phyloP scores from a whole-genome alignment of 2,888 invertebrate species.

The Chrysolina oricalcia region DNA sequence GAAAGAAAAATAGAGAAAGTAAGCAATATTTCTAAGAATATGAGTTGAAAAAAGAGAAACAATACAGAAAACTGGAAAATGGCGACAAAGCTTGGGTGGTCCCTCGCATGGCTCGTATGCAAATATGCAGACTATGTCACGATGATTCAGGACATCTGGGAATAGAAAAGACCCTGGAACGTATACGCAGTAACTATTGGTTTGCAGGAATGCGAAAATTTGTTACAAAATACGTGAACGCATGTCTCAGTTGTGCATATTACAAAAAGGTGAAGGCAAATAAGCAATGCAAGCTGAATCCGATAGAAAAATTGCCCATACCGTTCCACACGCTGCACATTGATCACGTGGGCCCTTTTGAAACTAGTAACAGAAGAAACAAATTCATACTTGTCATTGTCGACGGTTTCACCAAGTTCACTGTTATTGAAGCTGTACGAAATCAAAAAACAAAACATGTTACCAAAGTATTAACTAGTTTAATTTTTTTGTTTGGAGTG shows the following conservation, averaged over 20 bases:
- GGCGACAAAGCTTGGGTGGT: conserved; percentile 26
- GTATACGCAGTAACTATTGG: too few species aligned
- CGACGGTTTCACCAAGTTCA: conserved; percentile 42
- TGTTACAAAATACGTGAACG: conserved; percentile 60
- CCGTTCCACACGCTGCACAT: conserved; percentile 40
- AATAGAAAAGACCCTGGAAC: conserved; percentile 49
- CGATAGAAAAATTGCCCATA: too few species aligned
- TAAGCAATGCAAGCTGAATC: too few species aligned
- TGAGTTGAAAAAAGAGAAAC: not conserved
- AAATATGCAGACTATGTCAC: too few species aligned
- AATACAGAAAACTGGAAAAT: conserved; percentile 23
- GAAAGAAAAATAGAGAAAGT: too few species aligned
- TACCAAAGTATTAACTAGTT: conserved; percentile 32
- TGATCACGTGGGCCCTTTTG: conserved; percentile 39
- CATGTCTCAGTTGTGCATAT: conserved; percentile 61
- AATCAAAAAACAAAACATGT: conserved; percentile 27
- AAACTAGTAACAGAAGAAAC: conserved; percentile 35
- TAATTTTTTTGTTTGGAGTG: conserved; percentile 45
- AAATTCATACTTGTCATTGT: conserved; percentile 40
- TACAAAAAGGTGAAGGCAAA: conserved; percentile 51
- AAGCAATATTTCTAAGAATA: too few species aligned
- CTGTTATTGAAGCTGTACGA: conserved; percentile 29
- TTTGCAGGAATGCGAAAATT: conserved; percentile 56
- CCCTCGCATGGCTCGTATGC: conserved; percentile 45
- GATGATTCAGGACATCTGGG: conserved; percentile 53